Evolutionary conservation across 1,140 invertebrate species (phyloP), one percentile per base, ranked within the genome.

Genomic region (Ceratoteleas bidentatus): DNA sequence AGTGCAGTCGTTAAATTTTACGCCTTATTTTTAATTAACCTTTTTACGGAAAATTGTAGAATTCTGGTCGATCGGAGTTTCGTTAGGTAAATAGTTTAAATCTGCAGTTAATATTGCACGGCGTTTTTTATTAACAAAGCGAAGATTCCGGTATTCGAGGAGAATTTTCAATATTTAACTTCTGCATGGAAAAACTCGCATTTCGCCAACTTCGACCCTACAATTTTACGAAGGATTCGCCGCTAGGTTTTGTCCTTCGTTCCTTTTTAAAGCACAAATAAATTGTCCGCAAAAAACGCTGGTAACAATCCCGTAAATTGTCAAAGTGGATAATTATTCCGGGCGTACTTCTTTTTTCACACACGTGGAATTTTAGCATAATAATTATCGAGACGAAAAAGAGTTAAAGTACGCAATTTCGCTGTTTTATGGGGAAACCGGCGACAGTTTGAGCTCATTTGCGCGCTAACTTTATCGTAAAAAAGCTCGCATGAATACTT

Each of bases 231-330:
- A 40, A 40, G 7, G 36, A 40, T 6, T 40, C 2, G 36, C 36
- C 36, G 34, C 6, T 2, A 40, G 36, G 0, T 40, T 40, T 8
- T 11, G 7, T 40, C 2, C 36, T 40, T 40, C 33, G 32, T 53
- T 38, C 38, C 54, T 56, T 14, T 38, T 56, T 56, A 56, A 56
- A 38, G 34, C 38, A 15, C 3, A 56, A 56, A 36, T 40, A 56
- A 56, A 40, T 38, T 56, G 8, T 13, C 13, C 54, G 14, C 38
- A 33, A 38, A 36, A 38, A 38, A 15, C 14, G 34, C 34, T 38
- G 54, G 36, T 58, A 43, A 43, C 10, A n/a, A 14, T 32, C 9
- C 43, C 38, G 38, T 58, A 58, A 58, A 58, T 45, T 58, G 56
- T 58, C 56, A 58, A 9, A 24, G 38, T 14, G 32, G 5, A 43